Evolutionary conservation across 2,888 invertebrate species (phyloP).

Genomic region (Drosophila pseudotalamancana): DNA sequence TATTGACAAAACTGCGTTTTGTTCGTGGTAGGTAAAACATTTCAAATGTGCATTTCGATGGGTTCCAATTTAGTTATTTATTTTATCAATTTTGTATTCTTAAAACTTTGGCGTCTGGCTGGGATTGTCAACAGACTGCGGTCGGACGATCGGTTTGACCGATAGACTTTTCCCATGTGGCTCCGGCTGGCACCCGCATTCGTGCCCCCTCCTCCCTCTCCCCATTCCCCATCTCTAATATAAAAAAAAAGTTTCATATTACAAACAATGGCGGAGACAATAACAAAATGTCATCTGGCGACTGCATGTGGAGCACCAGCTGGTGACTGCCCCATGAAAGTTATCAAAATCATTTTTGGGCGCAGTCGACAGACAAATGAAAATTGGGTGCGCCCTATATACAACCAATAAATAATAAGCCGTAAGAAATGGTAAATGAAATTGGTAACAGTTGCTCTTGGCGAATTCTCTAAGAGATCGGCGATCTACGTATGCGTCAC

Average conservation of each 20-base stretch:
- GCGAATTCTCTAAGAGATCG: neutral
- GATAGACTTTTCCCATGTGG: constrained; percentile 52
- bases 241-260: constrained; percentile 46
- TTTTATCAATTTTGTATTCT: constrained; percentile 25
- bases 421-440: constrained; percentile 1
- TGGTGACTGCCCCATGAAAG: constrained; percentile 56
- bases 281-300: constrained; percentile 42
- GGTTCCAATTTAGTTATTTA: constrained; percentile 37
- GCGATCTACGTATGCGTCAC: constrained; percentile 26
- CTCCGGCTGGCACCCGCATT: constrained; percentile 32
- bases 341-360: constrained; percentile 52
- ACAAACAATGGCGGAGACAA: constrained; percentile 33
- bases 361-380: constrained; percentile 49
- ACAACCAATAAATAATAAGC: neutral
- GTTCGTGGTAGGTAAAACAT: constrained; percentile 12
- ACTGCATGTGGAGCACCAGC: constrained; percentile 63
- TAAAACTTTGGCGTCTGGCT: constrained; percentile 14
- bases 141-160: constrained; percentile 20
- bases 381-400: constrained; percentile 58
- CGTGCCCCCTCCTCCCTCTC: neutral
- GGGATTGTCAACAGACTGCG: constrained; percentile 16
- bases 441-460: constrained; percentile 18
- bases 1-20: constrained; percentile 49
- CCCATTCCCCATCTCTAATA: too few relatives aligned
- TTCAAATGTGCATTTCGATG: constrained; percentile 24